phyloP scores from a whole-genome alignment of 1,140 invertebrate species.

The Hyposmocoma kahamanoa region DNA sequence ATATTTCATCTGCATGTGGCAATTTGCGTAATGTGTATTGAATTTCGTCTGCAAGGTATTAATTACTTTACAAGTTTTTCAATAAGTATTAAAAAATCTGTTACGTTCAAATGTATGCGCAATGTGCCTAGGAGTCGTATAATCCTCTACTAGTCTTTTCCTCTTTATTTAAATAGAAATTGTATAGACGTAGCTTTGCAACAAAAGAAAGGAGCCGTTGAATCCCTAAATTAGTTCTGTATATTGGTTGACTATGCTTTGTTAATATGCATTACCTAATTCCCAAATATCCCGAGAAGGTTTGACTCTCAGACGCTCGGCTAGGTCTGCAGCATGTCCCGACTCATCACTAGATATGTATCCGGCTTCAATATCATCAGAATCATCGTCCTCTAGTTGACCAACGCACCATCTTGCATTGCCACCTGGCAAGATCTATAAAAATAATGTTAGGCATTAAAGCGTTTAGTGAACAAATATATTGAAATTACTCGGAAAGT shows the following conservation, averaged over 20 bases:
- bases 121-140: no score
- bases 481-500: not conserved
- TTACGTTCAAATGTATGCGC: no score
- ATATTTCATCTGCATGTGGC: slow-evolving; percentile 68
- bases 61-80: no score
- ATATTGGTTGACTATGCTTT: no score
- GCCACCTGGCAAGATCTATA: slow-evolving; percentile 49
- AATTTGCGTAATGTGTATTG: slow-evolving; percentile 53
- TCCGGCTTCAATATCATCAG: slow-evolving; percentile 53
- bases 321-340: slow-evolving; percentile 66
- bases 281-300: slow-evolving; percentile 74
- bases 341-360: slow-evolving; percentile 76
- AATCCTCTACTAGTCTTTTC: no score
- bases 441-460: no score
- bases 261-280: slow-evolving; percentile 39
- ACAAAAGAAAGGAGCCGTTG: no score
- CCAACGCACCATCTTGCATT: slow-evolving; percentile 54
- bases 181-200: no score
- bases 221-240: no score
- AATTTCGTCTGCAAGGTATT: slow-evolving; percentile 55
- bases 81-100: no score
- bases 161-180: no score
- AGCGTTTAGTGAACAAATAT: slow-evolving; percentile 7
- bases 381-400: slow-evolving; percentile 44
- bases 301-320: slow-evolving; percentile 54